Base-by-base conservation (phyloP, 2,113 vertebrate genomes). In the Dasyprocta punctata region DNA sequence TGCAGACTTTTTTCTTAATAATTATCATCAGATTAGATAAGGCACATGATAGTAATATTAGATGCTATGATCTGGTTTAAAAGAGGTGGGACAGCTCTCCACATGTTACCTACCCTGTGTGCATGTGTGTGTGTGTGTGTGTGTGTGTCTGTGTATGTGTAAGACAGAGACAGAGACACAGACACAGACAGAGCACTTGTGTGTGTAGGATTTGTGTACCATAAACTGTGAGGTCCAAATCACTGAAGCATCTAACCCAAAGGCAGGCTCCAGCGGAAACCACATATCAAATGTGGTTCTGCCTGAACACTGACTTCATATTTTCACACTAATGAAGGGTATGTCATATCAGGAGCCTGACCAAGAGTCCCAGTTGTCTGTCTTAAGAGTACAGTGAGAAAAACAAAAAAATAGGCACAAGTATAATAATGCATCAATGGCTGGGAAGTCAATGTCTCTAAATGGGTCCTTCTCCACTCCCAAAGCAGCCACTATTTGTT, bases 1-100 rank as follows among this genome's bases (percentile, higher is more conserved):
- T 36, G 24, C 16, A 67, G 47, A 3, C 11, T 60, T 65, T 83
- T 89, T 44, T 71, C 49, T 95, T 38, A 65, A 28, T 60, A 77
- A 61, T 54, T 44, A 36, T 78, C 41, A 93, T 75, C 49, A 89
- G 78, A 81, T 91, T 75, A 93, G 30, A 93, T 61, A 61, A 88
- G 26, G 41, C 49, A 85, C 28, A 49, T 2, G 87, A n/a, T 30
- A 81, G 28, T 41, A 49, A 69, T 3, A 16, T 83, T 73, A 80
- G 69, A 58, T 93, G 77, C 19, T 90, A 47, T 19, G 49, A 67
- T 69, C 44, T 75, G 41, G 6, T 5, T 85, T 85, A 30, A 54
- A 73, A 88, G 67, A 80, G 30, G 16, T 54, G 3, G 38, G 19
- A 56, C 38, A 49, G 22, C n/a, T 87, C 33, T 47, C 65, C 41